These are phyloP conservation scores for Aethes cnicana DNA, from an alignment of 2,888 invertebrate species.

Conservation along the genomic window DNA sequence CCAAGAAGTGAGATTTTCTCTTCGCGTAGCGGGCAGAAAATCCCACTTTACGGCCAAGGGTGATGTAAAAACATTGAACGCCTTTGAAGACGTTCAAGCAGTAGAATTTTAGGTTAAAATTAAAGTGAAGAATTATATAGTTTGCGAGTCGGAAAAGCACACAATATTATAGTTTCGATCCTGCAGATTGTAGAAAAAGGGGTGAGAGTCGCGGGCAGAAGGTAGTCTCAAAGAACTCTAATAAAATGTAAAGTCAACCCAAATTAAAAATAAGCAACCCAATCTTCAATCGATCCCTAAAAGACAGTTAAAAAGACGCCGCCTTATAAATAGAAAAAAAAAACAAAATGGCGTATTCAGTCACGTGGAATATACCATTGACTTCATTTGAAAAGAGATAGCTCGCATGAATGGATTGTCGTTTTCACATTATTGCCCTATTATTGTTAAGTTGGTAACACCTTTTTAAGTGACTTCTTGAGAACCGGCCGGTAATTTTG, in stretches of 20 bases:
- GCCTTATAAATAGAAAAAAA: constrained; percentile 47
- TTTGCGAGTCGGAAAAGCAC: too few relatives aligned
- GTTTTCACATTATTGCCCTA: constrained; percentile 39
- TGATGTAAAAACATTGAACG: too few relatives aligned
- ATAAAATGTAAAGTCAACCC: too few relatives aligned
- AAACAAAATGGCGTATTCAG: constrained; percentile 60
- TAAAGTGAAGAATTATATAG: neutral
- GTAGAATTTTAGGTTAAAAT: neutral
- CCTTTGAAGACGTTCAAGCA: neutral
- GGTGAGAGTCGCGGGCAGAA: too few relatives aligned
- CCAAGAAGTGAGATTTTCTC: too few relatives aligned
- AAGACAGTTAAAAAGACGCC: constrained; percentile 51
- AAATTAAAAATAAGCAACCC: neutral
- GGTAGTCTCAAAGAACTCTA: too few relatives aligned
- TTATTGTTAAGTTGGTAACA: constrained; percentile 39
- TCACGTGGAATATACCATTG: constrained; percentile 69
- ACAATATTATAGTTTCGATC: too few relatives aligned
- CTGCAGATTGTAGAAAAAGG: too few relatives aligned
- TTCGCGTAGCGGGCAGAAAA: too few relatives aligned
- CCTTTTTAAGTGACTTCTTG: constrained; percentile 29
- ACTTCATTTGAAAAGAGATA: constrained; percentile 58
- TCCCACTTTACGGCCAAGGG: too few relatives aligned
- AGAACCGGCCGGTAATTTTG: constrained; percentile 4
- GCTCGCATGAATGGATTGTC: constrained; percentile 50
- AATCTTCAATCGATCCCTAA: constrained; percentile 30